phyloP scores from a whole-genome alignment of 2,797 vertebrate genomes.

The Rhinichthys osculus region DNA sequence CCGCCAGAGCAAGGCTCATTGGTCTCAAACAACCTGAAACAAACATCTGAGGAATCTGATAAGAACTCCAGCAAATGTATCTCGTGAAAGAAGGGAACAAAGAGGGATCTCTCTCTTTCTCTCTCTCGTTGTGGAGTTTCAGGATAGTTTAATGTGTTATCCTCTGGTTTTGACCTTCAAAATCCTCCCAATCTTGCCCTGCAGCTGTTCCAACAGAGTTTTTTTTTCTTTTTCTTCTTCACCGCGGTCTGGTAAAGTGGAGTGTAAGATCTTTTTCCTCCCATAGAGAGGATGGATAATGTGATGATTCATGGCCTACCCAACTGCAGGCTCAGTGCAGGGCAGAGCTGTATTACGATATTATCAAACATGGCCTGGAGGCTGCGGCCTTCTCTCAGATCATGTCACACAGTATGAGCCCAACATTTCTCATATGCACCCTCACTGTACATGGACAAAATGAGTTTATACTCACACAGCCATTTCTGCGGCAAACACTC shows the following conservation, averaged over 20 bases:
- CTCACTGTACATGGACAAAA: slow-evolving; percentile 3
- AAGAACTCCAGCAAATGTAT: slow-evolving; percentile 29
- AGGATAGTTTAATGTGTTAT: slow-evolving; percentile 69
- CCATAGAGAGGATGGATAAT: slow-evolving; percentile 46
- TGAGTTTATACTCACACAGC: background rate
- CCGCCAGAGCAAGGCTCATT: slow-evolving; percentile 50
- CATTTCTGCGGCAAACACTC: background rate
- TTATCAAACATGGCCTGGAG: slow-evolving; percentile 54
- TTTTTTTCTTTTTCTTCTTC: slow-evolving; percentile 39
- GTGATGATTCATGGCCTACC: slow-evolving; percentile 47
- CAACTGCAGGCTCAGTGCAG: slow-evolving; percentile 42
- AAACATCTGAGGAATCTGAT: slow-evolving; percentile 76
- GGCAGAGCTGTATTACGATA: slow-evolving; percentile 47
- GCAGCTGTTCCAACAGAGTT: slow-evolving; percentile 64
- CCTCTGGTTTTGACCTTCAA: slow-evolving; percentile 79
- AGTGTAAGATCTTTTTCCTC: slow-evolving; percentile 38
- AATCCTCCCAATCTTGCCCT: slow-evolving; percentile 71
- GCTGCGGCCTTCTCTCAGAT: slow-evolving; percentile 40
- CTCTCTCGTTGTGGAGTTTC: slow-evolving; percentile 29
- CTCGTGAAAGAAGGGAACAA: slow-evolving; percentile 23
- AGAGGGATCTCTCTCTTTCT: slow-evolving; percentile 37
- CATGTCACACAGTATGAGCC: slow-evolving; percentile 33
- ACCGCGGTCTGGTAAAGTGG: slow-evolving; percentile 19
- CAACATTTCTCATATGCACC: slow-evolving; percentile 29
- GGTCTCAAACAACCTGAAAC: slow-evolving; percentile 70